Percentiles rank a stretch among this genome's conserved stretches.
Conservation (phyloP, 2,888 invertebrate species). For the Meghimatium bilineatum region DNA sequence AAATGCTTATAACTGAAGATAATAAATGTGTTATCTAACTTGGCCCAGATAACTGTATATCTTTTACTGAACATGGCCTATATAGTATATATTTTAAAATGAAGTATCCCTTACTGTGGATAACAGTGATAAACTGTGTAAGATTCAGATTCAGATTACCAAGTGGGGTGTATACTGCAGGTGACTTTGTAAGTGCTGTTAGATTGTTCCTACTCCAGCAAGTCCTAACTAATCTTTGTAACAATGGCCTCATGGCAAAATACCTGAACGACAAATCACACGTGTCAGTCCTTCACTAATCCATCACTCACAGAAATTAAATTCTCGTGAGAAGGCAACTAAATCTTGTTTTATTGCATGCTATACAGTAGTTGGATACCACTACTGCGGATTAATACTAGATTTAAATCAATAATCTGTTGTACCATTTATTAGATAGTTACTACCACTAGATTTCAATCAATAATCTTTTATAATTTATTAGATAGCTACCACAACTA, state of each 20-base stretch:
- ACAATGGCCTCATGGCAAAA: neutral
- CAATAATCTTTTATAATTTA: too few species aligned
- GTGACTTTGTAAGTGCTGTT: neutral
- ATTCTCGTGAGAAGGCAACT: neutral
- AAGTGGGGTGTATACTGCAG: neutral
- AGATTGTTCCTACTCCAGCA: neutral
- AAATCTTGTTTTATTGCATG: neutral
- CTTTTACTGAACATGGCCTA: neutral
- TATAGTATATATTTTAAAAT: neutral
- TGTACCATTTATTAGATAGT: neutral
- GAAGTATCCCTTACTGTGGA: conserved; percentile 1
- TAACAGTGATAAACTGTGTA: neutral
- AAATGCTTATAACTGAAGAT: neutral
- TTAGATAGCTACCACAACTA: too few species aligned
- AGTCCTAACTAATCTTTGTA: neutral
- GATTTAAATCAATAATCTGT: neutral
- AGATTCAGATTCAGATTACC: neutral
- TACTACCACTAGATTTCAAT: too few species aligned
- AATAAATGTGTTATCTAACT: neutral
- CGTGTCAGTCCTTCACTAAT: neutral
- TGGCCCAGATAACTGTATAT: neutral
- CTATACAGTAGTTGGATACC: neutral
- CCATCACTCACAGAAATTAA: neutral
- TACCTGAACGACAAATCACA: neutral
- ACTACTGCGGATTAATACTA: neutral